phyloP scores from a whole-genome alignment of 2,113 vertebrate species.

The Lynx canadensis region DNA sequence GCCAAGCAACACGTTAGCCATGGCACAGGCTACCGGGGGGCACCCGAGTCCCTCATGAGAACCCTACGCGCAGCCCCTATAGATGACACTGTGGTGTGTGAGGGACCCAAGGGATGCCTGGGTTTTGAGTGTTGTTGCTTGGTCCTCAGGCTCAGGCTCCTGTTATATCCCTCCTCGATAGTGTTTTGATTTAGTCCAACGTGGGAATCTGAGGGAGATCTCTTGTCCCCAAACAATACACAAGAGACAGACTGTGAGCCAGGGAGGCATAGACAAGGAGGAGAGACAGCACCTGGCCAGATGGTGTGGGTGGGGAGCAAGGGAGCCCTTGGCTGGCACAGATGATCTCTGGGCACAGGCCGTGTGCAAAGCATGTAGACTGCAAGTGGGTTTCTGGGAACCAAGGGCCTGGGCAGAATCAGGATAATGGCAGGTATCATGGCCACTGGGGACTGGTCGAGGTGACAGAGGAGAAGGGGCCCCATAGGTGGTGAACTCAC shows the following conservation, averaged over 20 bases:
- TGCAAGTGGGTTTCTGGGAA: neutral
- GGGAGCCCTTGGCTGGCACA: neutral
- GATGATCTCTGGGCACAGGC: neutral
- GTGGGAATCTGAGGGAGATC: neutral
- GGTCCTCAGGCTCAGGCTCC: neutral
- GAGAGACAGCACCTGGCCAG: neutral
- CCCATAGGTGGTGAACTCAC: neutral
- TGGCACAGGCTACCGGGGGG: neutral
- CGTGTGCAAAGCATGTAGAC: neutral
- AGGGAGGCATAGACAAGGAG: neutral
- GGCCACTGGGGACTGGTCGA: neutral
- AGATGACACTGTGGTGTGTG: neutral
- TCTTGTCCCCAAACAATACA: neutral
- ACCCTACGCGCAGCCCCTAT: neutral
- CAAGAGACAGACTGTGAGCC: neutral
- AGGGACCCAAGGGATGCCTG: neutral
- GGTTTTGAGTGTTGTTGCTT: neutral
- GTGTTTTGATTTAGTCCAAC: neutral
- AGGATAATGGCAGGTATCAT: neutral
- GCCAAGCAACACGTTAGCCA: neutral
- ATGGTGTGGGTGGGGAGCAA: neutral
- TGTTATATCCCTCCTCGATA: neutral
- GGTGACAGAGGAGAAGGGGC: neutral
- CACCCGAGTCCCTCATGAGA: neutral
- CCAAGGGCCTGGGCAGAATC: neutral